phyloP scores from a whole-genome alignment of 2,888 invertebrate genomes.

The Byasa hedistus region DNA sequence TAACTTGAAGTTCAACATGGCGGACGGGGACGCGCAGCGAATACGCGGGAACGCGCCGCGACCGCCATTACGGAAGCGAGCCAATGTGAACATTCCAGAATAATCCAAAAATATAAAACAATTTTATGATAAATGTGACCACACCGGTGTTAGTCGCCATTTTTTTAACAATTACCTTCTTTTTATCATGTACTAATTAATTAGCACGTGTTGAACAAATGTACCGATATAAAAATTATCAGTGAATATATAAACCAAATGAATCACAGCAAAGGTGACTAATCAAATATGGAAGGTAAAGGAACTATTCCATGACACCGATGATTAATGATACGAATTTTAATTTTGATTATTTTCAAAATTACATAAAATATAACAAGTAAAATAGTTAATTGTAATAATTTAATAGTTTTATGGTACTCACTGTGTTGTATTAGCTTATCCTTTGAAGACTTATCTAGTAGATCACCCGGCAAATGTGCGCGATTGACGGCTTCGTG shows the following conservation, averaged over 20 bases:
- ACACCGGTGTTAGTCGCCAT: no score
- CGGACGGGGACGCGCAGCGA: slow-evolving; percentile 5
- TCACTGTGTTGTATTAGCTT: slow-evolving; percentile 57
- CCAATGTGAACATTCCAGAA: slow-evolving; percentile 65
- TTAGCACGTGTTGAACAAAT: slow-evolving; percentile 3
- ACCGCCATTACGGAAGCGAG: slow-evolving; percentile 56
- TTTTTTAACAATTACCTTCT: not conserved
- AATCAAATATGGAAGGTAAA: slow-evolving; percentile 36
- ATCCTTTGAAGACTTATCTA: slow-evolving; percentile 55
- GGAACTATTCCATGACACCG: slow-evolving; percentile 33
- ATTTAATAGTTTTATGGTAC: slow-evolving; percentile 38
- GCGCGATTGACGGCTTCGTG: slow-evolving; percentile 76
- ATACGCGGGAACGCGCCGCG: slow-evolving; percentile 28
- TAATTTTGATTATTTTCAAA: slow-evolving; percentile 12
- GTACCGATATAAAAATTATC: not conserved
- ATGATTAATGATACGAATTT: slow-evolving; percentile 10
- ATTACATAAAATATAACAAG: slow-evolving; percentile 19
- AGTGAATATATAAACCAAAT: not conserved
- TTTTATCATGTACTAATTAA: not conserved
- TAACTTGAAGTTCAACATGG: slow-evolving; percentile 16
- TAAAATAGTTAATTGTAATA: not conserved
- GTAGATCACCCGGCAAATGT: slow-evolving; percentile 70
- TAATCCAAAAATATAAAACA: not conserved
- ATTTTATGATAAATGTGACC: no score
- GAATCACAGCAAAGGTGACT: slow-evolving; percentile 32